phyloP scores from a whole-genome alignment of 2,113 vertebrate species.

The Prunella fulvescens region DNA sequence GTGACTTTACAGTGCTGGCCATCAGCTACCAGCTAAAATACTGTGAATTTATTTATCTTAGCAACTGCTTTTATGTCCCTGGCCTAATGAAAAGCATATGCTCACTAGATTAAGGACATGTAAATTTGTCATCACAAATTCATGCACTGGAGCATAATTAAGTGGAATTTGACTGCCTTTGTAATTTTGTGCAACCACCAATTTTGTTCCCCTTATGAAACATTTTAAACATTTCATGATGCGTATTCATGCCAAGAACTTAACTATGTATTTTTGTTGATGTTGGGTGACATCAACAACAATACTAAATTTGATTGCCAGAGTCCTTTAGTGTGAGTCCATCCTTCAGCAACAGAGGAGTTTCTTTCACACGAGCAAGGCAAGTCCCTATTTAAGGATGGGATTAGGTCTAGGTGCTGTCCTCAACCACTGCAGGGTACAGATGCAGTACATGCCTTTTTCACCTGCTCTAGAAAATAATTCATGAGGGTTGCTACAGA shows the following conservation, averaged over 20 bases:
- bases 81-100: neutral
- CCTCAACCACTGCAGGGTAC: neutral
- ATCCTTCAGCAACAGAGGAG: neutral
- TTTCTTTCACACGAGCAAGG: neutral
- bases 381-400: neutral
- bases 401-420: neutral
- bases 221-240: neutral
- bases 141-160: neutral
- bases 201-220: neutral
- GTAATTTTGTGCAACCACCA: neutral
- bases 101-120: neutral
- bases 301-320: neutral
- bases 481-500: neutral
- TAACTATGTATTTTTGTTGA: neutral
- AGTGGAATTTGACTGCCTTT: neutral
- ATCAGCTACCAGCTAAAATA: neutral
- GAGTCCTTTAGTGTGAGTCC: neutral
- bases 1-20: neutral
- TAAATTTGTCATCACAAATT: conserved; percentile 6
- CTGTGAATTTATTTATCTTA: neutral
- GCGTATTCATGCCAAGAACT: neutral
- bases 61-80: neutral
- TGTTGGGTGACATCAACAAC: neutral
- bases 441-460: neutral
- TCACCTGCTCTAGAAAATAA: neutral